phyloP scores from a whole-genome alignment of 2,113 vertebrate species.

The Caloenas nicobarica region DNA sequence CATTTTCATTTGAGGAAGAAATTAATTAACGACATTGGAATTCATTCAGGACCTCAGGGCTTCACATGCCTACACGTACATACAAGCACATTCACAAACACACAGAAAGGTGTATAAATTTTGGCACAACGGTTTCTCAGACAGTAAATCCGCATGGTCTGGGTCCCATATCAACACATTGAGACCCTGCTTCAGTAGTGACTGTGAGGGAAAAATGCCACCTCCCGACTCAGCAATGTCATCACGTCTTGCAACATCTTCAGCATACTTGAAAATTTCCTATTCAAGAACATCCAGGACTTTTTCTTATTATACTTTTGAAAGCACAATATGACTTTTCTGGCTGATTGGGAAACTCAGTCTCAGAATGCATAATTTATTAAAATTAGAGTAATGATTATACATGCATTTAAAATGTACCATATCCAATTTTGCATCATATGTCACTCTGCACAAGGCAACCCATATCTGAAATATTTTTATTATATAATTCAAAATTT shows the following conservation, averaged over 20 bases:
- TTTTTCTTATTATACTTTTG: neutral
- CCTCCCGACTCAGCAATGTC: neutral
- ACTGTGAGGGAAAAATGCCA: neutral
- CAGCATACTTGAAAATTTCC: neutral
- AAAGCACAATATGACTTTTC: neutral
- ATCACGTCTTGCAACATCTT: neutral
- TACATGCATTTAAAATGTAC: neutral
- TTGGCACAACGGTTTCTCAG: neutral
- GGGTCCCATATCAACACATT: neutral
- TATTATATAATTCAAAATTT: neutral
- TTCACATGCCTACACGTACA: neutral
- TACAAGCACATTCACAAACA: neutral
- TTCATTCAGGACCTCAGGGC: neutral
- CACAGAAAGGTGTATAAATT: neutral
- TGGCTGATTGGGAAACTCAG: neutral
- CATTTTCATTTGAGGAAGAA: constrained; percentile 26
- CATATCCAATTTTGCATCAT: neutral
- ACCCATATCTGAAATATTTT: neutral
- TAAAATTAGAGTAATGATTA: neutral
- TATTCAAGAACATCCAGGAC: neutral
- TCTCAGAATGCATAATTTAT: neutral
- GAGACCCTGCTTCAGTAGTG: neutral
- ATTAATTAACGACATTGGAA: constrained; percentile 22
- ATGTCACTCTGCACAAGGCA: neutral
- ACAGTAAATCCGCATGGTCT: neutral